These are phyloP conservation scores for Triplophysa dalaica DNA, from an alignment of 2,113 vertebrate genomes.

Conservation along the genomic window DNA sequence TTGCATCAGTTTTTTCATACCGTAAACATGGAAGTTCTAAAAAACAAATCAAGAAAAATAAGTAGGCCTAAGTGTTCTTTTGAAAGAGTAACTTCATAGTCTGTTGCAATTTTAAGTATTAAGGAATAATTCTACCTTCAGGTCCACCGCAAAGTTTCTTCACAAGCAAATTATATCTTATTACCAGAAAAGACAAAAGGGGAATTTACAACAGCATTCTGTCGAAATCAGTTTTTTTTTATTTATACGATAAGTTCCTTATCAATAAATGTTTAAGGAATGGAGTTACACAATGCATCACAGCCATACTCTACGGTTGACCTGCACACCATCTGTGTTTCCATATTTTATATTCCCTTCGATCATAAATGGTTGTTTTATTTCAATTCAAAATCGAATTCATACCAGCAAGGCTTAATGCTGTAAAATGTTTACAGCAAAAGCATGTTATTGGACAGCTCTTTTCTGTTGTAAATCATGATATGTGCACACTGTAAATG, in stretches of 20 bases:
- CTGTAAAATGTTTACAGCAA: not conserved
- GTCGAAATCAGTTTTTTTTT: not conserved
- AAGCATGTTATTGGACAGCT: not conserved
- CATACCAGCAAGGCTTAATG: not conserved
- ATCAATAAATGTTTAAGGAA: not conserved
- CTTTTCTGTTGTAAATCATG: not conserved
- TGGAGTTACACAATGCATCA: not conserved
- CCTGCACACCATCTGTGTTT: not conserved
- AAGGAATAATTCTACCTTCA: not conserved
- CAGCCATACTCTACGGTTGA: not conserved
- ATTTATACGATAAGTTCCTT: not conserved
- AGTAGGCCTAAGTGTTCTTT: not conserved
- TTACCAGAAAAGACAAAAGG: slow-evolving; percentile 9
- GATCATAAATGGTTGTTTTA: not conserved
- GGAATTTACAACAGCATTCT: slow-evolving; percentile 15
- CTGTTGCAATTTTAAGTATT: not conserved
- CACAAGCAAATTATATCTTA: slow-evolving; percentile 7
- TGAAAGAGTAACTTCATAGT: not conserved
- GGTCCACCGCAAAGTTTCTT: not conserved
- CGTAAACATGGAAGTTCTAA: not conserved
- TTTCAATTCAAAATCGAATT: not conserved
- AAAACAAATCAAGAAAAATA: not conserved
- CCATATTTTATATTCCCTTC: not conserved
- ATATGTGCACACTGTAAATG: not conserved
- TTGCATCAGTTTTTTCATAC: not conserved